A percentile compares a stretch with the other conserved stretches of the same genome.
phyloP scores from a whole-genome alignment of 1,140 invertebrate species.

The Papilio dardanus region DNA sequence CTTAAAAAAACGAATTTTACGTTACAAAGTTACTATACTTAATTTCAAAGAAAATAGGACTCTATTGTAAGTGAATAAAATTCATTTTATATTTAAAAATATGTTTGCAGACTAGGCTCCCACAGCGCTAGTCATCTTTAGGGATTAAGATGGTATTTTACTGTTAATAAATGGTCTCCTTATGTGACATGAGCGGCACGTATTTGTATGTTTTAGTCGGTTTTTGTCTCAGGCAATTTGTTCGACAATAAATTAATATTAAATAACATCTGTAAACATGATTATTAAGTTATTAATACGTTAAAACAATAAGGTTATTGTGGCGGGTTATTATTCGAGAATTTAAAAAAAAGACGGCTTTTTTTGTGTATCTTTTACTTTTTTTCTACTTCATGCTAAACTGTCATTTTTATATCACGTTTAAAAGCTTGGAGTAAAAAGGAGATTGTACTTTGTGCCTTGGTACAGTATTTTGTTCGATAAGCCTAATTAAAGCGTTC shows the following conservation, averaged over 20 bases:
- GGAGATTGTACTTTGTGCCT: too few species aligned
- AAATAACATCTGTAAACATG: neutral
- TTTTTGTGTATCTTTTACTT: too few species aligned
- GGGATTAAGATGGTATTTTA: constrained; percentile 52
- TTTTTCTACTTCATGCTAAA: too few species aligned
- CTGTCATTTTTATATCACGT: too few species aligned
- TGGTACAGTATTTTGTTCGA: too few species aligned
- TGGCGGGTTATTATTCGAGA: too few species aligned
- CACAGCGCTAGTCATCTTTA: constrained; percentile 50
- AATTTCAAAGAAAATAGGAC: constrained; percentile 24
- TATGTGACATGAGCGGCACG: constrained; percentile 40
- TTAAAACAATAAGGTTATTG: neutral
- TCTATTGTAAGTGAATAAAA: constrained; percentile 6
- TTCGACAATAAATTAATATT: neutral
- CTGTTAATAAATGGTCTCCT: constrained; percentile 51
- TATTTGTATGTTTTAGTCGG: constrained; percentile 38
- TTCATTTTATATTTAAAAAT: neutral
- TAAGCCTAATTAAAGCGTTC: neutral
- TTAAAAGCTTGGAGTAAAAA: too few species aligned
- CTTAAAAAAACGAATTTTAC: constrained; percentile 17
- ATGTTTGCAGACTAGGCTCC: constrained; percentile 46
- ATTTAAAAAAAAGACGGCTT: too few species aligned
- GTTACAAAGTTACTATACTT: neutral
- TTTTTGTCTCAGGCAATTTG: neutral
- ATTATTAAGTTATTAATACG: neutral